phyloP scores from a whole-genome alignment of 2,797 vertebrate genomes.

The Sebastes taczanowskii region DNA sequence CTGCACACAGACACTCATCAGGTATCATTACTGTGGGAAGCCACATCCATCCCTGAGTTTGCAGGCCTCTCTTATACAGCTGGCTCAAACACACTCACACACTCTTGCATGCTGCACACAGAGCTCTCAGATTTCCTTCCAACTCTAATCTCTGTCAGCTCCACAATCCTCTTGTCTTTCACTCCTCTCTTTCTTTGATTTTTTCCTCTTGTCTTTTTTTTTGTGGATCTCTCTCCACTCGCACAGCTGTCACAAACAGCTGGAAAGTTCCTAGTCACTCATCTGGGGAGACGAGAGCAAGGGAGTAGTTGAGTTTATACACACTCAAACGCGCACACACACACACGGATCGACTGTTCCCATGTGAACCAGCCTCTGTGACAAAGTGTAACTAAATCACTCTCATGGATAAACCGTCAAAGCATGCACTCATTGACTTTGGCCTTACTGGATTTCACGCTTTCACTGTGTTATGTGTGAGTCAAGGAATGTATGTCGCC shows the following conservation, averaged over 20 bases:
- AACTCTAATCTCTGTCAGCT: constrained; percentile 55
- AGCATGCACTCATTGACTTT: constrained; percentile 22
- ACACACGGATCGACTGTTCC: constrained; percentile 41
- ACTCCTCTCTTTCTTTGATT: constrained; percentile 44
- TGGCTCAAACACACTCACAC: constrained; percentile 17
- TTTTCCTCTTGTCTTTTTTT: constrained; percentile 27
- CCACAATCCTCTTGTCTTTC: constrained; percentile 57
- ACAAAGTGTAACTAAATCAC: constrained; percentile 56
- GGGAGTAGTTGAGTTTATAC: constrained; percentile 23
- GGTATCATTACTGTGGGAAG: constrained; percentile 44
- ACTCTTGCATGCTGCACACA: constrained; percentile 16
- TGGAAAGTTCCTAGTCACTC: constrained; percentile 58
- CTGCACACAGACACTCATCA: constrained; percentile 10
- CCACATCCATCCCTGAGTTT: background rate
- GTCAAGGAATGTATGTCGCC: constrained; percentile 29
- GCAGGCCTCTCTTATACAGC: constrained; percentile 30
- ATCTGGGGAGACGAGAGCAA: constrained; percentile 27
- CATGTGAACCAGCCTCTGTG: constrained; percentile 59
- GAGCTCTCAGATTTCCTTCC: constrained; percentile 51
- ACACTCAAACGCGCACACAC: constrained; percentile 16
- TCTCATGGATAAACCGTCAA: constrained; percentile 33
- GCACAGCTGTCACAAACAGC: constrained; percentile 80
- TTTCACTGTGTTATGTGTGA: background rate
- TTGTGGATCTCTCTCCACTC: constrained; percentile 2
- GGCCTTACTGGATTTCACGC: constrained; percentile 14